Conservation (phyloP, 2,113 vertebrate genomes). For the Cardinalis cardinalis region DNA sequence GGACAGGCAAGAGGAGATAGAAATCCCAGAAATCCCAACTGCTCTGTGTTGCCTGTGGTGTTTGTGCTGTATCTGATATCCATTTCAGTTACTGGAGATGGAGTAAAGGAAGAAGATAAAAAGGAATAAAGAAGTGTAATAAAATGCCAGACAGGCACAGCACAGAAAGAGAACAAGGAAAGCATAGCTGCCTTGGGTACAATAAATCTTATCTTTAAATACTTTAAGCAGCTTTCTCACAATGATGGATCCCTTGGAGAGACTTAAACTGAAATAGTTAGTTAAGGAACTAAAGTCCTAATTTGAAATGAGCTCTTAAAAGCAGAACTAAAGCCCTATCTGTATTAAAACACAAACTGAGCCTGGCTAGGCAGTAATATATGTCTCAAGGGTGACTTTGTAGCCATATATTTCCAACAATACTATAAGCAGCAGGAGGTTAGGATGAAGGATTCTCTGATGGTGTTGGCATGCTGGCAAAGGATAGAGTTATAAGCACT, state of each 20-base stretch:
- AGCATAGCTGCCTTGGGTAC: not conserved
- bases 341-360: not conserved
- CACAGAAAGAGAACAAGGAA: not conserved
- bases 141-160: not conserved
- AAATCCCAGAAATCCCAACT: not conserved
- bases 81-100: not conserved
- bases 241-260: not conserved
- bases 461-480: not conserved
- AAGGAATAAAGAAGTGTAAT: constrained; percentile 10
- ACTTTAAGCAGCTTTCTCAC: not conserved
- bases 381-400: not conserved
- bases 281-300: not conserved
- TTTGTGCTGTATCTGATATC: not conserved
- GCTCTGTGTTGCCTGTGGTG: not conserved
- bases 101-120: constrained; percentile 19
- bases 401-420: not conserved
- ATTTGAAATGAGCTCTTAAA: not conserved
- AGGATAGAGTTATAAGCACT: not conserved
- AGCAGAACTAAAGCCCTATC: not conserved
- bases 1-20: not conserved
- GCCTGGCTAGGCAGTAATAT: not conserved
- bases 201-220: constrained; percentile 27
- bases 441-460: not conserved
- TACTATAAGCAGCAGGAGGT: not conserved
- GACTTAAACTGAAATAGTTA: not conserved